A percentile compares a stretch with the other conserved stretches of the same genome.
phyloP scores from a whole-genome alignment of 2,113 vertebrate genomes.

The Gadus chalcogrammus region DNA sequence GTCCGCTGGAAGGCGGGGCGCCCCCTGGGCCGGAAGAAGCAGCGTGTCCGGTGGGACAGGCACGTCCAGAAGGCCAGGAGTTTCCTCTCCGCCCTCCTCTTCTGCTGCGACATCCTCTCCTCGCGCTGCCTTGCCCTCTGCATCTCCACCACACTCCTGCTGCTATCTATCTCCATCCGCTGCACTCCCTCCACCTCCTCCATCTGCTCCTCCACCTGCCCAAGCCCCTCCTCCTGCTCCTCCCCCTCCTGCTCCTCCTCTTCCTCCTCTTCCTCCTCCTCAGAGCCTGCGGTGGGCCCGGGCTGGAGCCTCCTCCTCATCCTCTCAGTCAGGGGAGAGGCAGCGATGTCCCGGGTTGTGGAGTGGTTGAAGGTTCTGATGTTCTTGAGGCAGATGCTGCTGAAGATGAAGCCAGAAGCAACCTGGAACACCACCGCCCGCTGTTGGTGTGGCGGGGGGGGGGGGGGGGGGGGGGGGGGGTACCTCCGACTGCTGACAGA shows the following conservation, averaged over 20 bases:
- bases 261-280: constrained; percentile 18
- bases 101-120: constrained; percentile 34
- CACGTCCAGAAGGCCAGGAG: constrained; percentile 67
- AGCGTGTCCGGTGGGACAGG: constrained; percentile 63
- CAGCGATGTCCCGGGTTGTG: neutral
- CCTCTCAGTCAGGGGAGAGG: neutral
- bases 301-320: constrained; percentile 50
- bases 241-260: no score
- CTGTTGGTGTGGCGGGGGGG: no score
- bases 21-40: constrained; percentile 57
- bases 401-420: no score
- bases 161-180: neutral
- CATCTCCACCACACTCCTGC: constrained; percentile 36
- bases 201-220: no score
- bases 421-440: no score
- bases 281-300: constrained; percentile 12
- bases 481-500: no score
- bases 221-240: neutral
- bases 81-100: constrained; percentile 65
- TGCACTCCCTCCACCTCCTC: constrained; percentile 23
- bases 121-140: neutral
- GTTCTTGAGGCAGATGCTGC: neutral
- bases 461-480: no score
- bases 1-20: constrained; percentile 62
- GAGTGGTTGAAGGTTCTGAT: neutral